These are phyloP conservation scores for Dreissena polymorpha DNA, from an alignment of 1,140 invertebrate species.

Conservation along the genomic window DNA sequence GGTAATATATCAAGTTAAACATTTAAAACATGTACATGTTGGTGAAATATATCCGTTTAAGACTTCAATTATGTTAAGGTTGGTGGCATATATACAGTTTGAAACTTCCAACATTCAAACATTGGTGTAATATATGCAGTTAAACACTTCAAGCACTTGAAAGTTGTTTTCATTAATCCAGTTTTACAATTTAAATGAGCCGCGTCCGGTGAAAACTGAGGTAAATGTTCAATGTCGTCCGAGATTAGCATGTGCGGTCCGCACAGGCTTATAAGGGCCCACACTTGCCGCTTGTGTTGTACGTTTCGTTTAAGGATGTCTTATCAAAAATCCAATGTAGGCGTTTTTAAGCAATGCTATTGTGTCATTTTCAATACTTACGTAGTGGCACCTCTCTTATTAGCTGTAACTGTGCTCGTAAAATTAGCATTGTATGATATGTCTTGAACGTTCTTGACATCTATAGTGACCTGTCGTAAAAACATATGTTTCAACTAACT, in stretches of 20 bases:
- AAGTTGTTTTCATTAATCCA: no score
- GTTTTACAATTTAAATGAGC: no score
- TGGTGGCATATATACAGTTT: no score
- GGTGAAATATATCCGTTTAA: not conserved
- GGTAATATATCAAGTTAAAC: no score
- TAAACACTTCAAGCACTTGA: no score
- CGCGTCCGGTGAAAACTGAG: no score
- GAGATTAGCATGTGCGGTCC: no score
- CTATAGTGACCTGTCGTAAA: constrained; percentile 17
- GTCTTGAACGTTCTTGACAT: constrained; percentile 20
- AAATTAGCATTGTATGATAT: constrained; percentile 37
- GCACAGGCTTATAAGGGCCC: not conserved
- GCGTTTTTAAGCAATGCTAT: not conserved
- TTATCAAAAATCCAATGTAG: no score
- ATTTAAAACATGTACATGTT: not conserved
- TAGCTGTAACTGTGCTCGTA: constrained; percentile 8
- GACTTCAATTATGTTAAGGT: no score
- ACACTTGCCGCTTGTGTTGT: not conserved
- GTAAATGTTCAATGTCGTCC: no score
- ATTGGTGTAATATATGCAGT: not conserved
- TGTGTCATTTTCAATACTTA: constrained; percentile 10
- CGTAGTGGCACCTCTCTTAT: not conserved
- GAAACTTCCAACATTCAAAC: not conserved
- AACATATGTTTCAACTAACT: not conserved
- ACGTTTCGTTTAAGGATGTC: not conserved